These are phyloP conservation scores for Cisticola juncidis DNA, from an alignment of 2,113 vertebrate genomes.

Conservation along the genomic window DNA sequence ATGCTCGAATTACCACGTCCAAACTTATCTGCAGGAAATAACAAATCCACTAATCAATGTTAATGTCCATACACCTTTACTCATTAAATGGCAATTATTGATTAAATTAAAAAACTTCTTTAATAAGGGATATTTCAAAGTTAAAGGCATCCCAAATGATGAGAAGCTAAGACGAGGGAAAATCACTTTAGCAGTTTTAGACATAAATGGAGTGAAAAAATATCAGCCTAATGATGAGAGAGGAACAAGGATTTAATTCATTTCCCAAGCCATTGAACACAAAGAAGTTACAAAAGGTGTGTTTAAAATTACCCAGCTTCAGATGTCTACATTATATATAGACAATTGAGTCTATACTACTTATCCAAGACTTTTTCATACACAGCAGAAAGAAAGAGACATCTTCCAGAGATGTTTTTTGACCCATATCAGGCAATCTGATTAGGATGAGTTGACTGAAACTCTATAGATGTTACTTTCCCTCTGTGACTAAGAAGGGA, in stretches of 20 bases:
- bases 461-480: background rate
- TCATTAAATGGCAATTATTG: background rate
- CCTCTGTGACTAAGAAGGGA: background rate
- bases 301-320: background rate
- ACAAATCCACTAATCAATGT: background rate
- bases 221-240: background rate
- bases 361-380: background rate
- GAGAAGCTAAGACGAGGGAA: background rate
- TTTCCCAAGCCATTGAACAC: background rate
- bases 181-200: background rate
- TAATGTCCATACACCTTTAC: background rate
- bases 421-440: background rate
- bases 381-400: background rate
- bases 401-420: background rate
- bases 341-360: background rate
- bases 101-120: background rate
- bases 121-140: background rate
- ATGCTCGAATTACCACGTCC: background rate
- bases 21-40: background rate
- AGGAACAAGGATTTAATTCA: background rate
- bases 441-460: background rate
- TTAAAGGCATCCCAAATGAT: background rate
- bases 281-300: background rate
- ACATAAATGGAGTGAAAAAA: background rate
- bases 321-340: background rate